Conservation (phyloP, 92 coral and sea anemone species). For the Chrysogorgia sp. region DNA sequence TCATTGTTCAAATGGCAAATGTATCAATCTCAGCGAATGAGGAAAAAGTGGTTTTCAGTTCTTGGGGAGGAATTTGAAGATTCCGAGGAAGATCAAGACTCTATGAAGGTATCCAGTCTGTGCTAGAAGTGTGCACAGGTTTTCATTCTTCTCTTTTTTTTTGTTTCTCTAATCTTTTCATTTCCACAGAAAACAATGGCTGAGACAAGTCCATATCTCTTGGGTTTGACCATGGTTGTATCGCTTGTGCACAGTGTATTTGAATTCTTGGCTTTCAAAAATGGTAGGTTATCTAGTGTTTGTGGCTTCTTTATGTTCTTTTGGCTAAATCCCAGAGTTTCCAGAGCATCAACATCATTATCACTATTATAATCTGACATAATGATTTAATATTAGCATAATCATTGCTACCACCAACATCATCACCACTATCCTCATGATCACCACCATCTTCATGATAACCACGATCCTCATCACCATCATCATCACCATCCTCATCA, state of each 20-base stretch:
- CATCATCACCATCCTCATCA: no score
- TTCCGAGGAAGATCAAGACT: slow-evolving; percentile 97
- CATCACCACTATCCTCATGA: no score
- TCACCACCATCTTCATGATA: no score
- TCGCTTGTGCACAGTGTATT: slow-evolving; percentile 96
- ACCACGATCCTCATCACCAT: no score
- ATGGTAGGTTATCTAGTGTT: slow-evolving; percentile 76
- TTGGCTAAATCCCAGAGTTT: no score
- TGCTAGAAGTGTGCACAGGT: neutral
- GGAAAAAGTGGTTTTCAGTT: slow-evolving; percentile 94
- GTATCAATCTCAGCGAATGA: slow-evolving; percentile 94
- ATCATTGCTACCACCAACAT: no score
- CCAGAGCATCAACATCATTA: no score
- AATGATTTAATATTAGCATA: no score
- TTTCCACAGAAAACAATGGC: slow-evolving; percentile 84
- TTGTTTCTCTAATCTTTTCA: no score
- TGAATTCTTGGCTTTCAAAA: slow-evolving; percentile 97
- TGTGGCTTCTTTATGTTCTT: no score
- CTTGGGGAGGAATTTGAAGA: slow-evolving; percentile 86
- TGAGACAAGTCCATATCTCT: slow-evolving; percentile 91
- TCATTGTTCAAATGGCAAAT: slow-evolving; percentile 99
- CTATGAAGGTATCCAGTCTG: slow-evolving; percentile 77
- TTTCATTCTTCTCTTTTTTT: neutral
- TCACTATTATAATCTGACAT: no score
- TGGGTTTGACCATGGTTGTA: slow-evolving; percentile 86